phyloP scores from a whole-genome alignment of 1,140 invertebrate genomes.

The Apis dorsata region DNA sequence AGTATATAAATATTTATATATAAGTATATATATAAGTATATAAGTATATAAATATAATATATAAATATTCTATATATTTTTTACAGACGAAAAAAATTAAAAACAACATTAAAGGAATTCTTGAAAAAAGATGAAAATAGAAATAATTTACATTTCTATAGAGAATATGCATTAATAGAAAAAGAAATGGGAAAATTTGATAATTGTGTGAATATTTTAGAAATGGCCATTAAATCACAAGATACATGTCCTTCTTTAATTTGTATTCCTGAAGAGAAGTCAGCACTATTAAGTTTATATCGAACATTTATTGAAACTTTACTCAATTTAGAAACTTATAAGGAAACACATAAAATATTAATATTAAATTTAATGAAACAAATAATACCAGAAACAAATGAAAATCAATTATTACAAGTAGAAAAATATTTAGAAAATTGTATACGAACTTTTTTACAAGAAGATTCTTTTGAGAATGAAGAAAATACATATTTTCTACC shows the following conservation, averaged over 20 bases:
- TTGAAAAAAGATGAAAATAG: slow-evolving; percentile 81
- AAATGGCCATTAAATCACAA: slow-evolving; percentile 77
- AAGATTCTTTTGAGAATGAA: slow-evolving; percentile 31
- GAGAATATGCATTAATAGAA: slow-evolving; percentile 84
- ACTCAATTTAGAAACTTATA: slow-evolving; percentile 66
- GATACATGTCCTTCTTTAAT: slow-evolving; percentile 57
- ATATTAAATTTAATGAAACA: slow-evolving; percentile 64
- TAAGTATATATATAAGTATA: not conserved
- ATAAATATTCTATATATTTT: slow-evolving; percentile 8
- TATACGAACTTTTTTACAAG: slow-evolving; percentile 63
- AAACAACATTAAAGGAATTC: slow-evolving; percentile 80
- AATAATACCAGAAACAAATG: slow-evolving; percentile 55
- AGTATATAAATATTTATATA: not conserved
- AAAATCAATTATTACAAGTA: slow-evolving; percentile 54
- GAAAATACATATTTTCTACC: slow-evolving; percentile 78
- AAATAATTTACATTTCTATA: slow-evolving; percentile 82
- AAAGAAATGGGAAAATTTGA: slow-evolving; percentile 79
- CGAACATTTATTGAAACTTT: slow-evolving; percentile 77
- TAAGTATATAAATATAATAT: not conserved
- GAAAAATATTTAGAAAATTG: slow-evolving; percentile 67
- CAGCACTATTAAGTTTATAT: slow-evolving; percentile 76
- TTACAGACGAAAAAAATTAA: slow-evolving; percentile 78
- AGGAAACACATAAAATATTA: slow-evolving; percentile 53
- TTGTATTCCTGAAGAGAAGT: slow-evolving; percentile 66
- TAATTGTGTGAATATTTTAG: slow-evolving; percentile 78